These are phyloP conservation scores for Turritopsis dohrnii DNA, from an alignment of 30 jellyfish, hydroid and myxozoan species.

Conservation along the genomic window DNA sequence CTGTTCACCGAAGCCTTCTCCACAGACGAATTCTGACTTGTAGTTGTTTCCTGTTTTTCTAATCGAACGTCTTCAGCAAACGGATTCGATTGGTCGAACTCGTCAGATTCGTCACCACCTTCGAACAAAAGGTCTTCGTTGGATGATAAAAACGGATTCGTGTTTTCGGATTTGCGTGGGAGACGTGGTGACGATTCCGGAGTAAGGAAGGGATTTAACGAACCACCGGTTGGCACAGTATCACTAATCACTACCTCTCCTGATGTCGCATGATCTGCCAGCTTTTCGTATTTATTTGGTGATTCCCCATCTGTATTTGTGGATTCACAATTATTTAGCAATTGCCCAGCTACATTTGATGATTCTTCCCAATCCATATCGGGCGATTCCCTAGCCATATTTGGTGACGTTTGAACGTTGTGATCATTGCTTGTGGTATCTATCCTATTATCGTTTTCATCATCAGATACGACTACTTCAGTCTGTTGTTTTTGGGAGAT, in stretches of 20 bases:
- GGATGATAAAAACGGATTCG: constrained; percentile 53
- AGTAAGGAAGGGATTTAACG: constrained; percentile 1
- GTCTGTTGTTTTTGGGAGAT: not conserved
- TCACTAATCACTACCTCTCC: not conserved
- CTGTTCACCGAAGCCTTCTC: not conserved
- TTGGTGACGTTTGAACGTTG: not conserved
- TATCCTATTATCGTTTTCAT: not conserved
- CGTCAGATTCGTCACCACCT: not conserved
- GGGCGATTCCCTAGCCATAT: not conserved
- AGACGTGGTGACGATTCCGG: constrained; percentile 5
- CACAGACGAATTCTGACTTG: not conserved
- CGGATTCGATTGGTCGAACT: constrained; percentile 23
- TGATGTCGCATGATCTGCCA: no score
- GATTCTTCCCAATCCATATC: not conserved
- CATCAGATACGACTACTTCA: not conserved
- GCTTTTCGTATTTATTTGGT: not conserved
- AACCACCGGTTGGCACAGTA: not conserved
- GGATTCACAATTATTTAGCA: not conserved
- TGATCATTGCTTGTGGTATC: not conserved
- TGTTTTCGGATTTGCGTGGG: constrained; percentile 6
- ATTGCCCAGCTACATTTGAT: not conserved
- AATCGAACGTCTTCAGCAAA: constrained; percentile 23
- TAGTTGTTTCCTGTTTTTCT: not conserved
- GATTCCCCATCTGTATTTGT: not conserved
- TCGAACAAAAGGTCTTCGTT: constrained; percentile 48